Evolutionary conservation across 2,888 invertebrate genomes (phyloP).

Genomic region (Hedya salicella): DNA sequence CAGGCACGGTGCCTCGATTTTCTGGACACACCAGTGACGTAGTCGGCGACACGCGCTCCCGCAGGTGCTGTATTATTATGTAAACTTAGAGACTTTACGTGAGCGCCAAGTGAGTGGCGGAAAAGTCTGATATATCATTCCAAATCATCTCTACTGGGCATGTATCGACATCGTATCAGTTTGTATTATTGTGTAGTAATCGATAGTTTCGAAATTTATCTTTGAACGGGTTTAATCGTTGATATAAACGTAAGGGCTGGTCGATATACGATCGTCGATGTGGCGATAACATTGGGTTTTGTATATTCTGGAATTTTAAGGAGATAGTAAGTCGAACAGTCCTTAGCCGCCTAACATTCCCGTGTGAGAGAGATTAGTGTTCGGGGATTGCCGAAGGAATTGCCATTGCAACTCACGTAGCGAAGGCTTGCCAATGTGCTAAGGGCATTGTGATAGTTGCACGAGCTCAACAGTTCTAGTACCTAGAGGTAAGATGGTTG

Average conservation of each 20-base stretch:
- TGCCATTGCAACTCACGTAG: constrained; percentile 74
- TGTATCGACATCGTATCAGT: background rate
- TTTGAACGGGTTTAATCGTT: constrained; percentile 13
- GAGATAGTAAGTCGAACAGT: constrained; percentile 13
- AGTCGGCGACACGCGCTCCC: constrained; percentile 89
- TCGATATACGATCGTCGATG: background rate
- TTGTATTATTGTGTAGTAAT: background rate
- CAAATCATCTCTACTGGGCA: constrained; percentile 52
- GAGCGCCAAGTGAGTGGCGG: constrained; percentile 50
- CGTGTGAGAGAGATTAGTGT: constrained; percentile 10
- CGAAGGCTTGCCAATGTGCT: constrained; percentile 73
- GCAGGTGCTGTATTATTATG: constrained; percentile 90
- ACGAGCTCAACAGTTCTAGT: constrained; percentile 74
- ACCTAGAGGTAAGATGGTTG: constrained; percentile 65
- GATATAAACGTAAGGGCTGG: constrained; percentile 10
- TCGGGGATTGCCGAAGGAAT: constrained; percentile 63
- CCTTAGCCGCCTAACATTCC: constrained; percentile 12
- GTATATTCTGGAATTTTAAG: constrained; percentile 15
- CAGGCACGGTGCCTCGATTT: constrained; percentile 84
- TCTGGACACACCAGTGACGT: constrained; percentile 92
- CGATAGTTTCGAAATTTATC: constrained; percentile 23
- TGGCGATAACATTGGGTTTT: background rate
- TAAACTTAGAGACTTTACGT: constrained; percentile 60
- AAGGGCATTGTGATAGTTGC: constrained; percentile 72
- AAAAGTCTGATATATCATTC: constrained; percentile 78